Evolutionary conservation across 1,140 invertebrate species (phyloP), one percentile per base, ranked within the genome.

Genomic region (Tetramorium parvispinum): DNA sequence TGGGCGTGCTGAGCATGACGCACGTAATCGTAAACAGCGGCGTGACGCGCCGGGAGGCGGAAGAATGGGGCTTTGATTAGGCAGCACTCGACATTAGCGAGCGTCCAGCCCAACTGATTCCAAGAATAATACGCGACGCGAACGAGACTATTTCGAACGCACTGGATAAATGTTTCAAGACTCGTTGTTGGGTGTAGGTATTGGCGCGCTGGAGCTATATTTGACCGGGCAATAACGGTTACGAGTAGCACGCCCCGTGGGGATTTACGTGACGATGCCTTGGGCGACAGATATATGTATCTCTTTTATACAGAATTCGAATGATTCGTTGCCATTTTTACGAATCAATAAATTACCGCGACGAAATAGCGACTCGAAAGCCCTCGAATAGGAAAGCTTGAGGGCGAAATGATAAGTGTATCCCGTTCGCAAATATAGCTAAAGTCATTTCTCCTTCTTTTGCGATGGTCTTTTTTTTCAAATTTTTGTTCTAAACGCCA

Each of bases 121-220:
- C 79, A 83, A 83, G 79, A 83, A 83, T 83, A 83, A 83, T 83
- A 83, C 79, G 68, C 79, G 79, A 83, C 79, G 68, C 79, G 68
- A 75, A 59, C 79, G 68, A 73, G 68, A 83, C 79, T 83, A 83
- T 83, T 83, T 83, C 79, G 68, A 83, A 83, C 79, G 79, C 79
- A 83, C 79, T 83, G 79, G 79, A 83, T 83, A 83, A 83, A 83
- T 83, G 79, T 83, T 83, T 83, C 79, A 83, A 83, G 79, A 73
- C 79, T 83, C 79, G 79, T 83, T 83, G 68, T 83, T 46, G 55
- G 68, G 40, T 24, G 79, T 83, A 49, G 79, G 27, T 83, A 83
- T 83, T 68, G 66, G 66, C 66, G 37, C 51, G 68, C 66, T 75
- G 68, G 79, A 83, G 68, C 79, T 83, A 83, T 83, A 83, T 83